Percentiles rank a stretch among this genome's conserved stretches.
Evolutionary conservation across 2,113 vertebrate species (phyloP).

Genomic region (Tenebrosternarchus preto): DNA sequence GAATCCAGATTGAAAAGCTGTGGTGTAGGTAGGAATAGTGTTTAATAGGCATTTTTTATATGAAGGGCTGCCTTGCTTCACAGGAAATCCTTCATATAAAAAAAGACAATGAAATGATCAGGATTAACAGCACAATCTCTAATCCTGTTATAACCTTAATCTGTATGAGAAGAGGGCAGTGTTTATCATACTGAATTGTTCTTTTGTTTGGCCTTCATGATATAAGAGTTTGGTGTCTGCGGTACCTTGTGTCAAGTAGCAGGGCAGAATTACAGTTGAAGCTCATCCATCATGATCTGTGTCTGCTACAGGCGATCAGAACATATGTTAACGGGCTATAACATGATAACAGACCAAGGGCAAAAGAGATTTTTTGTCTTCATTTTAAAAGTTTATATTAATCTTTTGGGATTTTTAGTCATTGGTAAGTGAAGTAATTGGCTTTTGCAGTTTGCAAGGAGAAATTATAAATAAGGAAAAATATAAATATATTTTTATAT

Average conservation of each 20-base stretch:
- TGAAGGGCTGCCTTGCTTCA: neutral
- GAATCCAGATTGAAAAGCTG: neutral
- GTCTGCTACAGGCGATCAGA: conserved; percentile 63
- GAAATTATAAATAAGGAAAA: neutral
- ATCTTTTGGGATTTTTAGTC: too few relatives aligned
- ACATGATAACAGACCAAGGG: too few relatives aligned
- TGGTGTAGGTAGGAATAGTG: neutral
- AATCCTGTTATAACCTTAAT: conserved; percentile 65
- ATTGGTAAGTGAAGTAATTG: too few relatives aligned
- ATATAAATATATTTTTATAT: too few relatives aligned
- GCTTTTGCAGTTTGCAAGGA: neutral
- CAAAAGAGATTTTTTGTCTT: too few relatives aligned
- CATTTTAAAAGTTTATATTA: too few relatives aligned
- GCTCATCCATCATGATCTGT: conserved; percentile 68
- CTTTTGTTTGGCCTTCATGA: conserved; percentile 17
- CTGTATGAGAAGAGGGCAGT: conserved; percentile 45
- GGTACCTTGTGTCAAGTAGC: conserved; percentile 30
- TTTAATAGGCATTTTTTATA: neutral
- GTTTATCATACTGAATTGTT: conserved; percentile 20
- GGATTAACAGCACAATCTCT: conserved; percentile 59
- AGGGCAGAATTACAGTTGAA: conserved; percentile 20
- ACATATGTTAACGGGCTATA: conserved; percentile 46
- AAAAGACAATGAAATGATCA: neutral
- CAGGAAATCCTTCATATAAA: neutral
- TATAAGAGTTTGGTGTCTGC: conserved; percentile 2